These are phyloP conservation scores for Lacerta viridis DNA, from an alignment of 2,797 vertebrate species.

Conservation along the genomic window DNA sequence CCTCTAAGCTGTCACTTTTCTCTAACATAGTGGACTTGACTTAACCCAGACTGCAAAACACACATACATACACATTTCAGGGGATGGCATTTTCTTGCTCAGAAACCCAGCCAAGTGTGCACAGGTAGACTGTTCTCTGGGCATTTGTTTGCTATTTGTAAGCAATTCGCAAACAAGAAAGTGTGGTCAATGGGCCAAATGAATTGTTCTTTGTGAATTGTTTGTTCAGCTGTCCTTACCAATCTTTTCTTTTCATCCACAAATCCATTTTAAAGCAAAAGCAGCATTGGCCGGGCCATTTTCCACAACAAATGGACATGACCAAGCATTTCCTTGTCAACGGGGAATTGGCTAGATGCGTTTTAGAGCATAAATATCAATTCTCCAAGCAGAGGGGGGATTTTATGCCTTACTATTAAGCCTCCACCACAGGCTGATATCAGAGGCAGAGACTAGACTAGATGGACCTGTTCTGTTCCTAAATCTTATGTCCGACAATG, in stretches of 20 bases:
- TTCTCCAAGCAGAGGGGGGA: constrained; percentile 30
- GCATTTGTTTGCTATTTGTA: constrained; percentile 33
- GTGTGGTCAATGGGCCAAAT: constrained; percentile 27
- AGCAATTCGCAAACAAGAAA: constrained; percentile 32
- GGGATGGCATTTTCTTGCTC: not conserved
- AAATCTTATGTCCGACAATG: not conserved
- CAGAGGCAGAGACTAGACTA: constrained; percentile 11
- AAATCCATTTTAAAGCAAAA: constrained; percentile 35
- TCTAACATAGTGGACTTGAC: not conserved
- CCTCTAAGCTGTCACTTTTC: not conserved
- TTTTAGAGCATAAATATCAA: constrained; percentile 6
- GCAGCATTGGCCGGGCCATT: constrained; percentile 19
- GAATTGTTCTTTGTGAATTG: constrained; percentile 38
- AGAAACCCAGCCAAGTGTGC: not conserved
- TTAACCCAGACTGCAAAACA: not conserved
- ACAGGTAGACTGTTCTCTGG: constrained; percentile 6
- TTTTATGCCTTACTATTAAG: constrained; percentile 27
- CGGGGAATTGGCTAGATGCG: not conserved
- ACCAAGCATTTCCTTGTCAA: constrained; percentile 37
- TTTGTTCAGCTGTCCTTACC: constrained; percentile 23
- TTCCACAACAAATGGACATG: constrained; percentile 38
- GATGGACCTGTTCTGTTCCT: not conserved
- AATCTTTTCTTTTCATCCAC: constrained; percentile 25
- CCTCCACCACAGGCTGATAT: constrained; percentile 15
- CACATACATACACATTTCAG: not conserved